Conservation (phyloP, 2,888 invertebrate species). For the Crepidodera aurea region DNA sequence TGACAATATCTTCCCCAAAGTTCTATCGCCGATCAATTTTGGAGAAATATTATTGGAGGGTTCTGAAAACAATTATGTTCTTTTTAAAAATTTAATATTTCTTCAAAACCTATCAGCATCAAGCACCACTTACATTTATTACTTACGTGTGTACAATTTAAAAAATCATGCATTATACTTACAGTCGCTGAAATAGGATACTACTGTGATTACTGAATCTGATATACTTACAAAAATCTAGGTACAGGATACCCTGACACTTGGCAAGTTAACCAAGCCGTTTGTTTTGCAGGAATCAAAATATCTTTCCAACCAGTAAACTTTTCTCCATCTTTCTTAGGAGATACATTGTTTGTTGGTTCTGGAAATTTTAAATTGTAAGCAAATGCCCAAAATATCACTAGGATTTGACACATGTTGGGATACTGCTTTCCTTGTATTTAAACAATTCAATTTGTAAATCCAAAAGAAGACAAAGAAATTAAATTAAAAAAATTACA, state of each 20-base stretch:
- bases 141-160: neutral
- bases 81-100: neutral
- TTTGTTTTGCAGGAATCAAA: conserved; percentile 63
- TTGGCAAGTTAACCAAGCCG: conserved; percentile 72
- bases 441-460: neutral
- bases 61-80: conserved; percentile 57
- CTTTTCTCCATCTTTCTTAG: conserved; percentile 69
- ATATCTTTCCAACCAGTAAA: conserved; percentile 67
- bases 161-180: too few species aligned
- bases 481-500: too few species aligned
- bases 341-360: conserved; percentile 71
- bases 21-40: conserved; percentile 60
- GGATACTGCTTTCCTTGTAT: neutral
- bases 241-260: conserved; percentile 67
- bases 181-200: neutral
- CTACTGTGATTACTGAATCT: too few species aligned
- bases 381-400: conserved; percentile 17
- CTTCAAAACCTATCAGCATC: neutral
- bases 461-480: too few species aligned
- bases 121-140: neutral
- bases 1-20: conserved; percentile 69
- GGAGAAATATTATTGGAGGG: conserved; percentile 63
- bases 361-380: conserved; percentile 50
- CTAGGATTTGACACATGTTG: conserved; percentile 27
- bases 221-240: conserved; percentile 54